Conservation (phyloP, 2,797 vertebrate genomes). For the Bucorvus abyssinicus region DNA sequence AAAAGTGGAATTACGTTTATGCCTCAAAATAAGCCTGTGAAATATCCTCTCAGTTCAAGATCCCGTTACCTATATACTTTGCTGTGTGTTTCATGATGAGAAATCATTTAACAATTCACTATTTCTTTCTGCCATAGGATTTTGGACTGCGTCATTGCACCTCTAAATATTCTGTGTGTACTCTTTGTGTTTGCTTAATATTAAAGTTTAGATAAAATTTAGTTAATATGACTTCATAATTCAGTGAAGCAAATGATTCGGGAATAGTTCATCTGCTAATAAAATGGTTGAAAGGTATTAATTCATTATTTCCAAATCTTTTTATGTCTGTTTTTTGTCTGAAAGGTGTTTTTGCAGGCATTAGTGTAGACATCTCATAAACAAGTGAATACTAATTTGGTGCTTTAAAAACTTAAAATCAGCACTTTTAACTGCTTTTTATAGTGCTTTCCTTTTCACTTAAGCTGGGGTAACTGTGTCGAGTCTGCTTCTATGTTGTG, state of each 20-base stretch:
- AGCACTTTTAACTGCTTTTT: neutral
- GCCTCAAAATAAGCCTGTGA: neutral
- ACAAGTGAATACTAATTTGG: neutral
- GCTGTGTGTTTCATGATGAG: neutral
- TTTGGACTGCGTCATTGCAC: neutral
- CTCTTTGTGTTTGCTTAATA: neutral
- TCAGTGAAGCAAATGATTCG: neutral
- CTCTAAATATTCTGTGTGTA: neutral
- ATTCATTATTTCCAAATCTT: neutral
- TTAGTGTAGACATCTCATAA: neutral
- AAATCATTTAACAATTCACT: neutral
- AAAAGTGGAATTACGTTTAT: neutral
- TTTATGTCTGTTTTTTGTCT: neutral
- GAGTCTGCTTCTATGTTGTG: neutral
- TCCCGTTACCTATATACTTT: neutral
- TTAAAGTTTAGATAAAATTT: neutral
- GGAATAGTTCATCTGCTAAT: neutral
- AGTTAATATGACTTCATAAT: rapidly evolving
- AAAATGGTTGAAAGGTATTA: neutral
- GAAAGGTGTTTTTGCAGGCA: neutral
- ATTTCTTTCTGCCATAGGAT: neutral
- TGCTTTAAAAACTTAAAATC: neutral
- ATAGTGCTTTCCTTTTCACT: neutral
- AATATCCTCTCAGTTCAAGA: neutral
- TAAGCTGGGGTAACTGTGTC: rapidly evolving